Conservation (phyloP, 2,113 vertebrate species). For the Phodopus roborovskii region DNA sequence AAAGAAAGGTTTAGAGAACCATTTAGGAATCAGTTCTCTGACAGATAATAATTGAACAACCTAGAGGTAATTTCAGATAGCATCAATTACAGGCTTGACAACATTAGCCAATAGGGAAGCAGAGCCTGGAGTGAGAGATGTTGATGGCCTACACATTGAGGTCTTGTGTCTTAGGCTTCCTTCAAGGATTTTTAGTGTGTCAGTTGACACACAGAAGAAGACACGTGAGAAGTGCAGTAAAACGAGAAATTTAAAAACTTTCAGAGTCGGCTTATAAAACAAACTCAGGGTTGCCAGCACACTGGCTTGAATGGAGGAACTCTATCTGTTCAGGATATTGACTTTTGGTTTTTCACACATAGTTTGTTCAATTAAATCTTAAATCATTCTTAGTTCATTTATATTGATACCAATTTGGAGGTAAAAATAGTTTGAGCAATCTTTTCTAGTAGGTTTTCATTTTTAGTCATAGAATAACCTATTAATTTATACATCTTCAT, state of each 20-base stretch:
- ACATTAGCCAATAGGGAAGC: not conserved
- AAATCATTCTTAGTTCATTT: not conserved
- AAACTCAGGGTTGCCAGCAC: not conserved
- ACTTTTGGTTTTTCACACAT: not conserved
- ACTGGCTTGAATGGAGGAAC: not conserved
- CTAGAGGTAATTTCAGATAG: not conserved
- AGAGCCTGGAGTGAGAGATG: not conserved
- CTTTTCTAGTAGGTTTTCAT: not conserved
- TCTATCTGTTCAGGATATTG: not conserved
- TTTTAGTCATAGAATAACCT: not conserved
- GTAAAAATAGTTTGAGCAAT: not conserved
- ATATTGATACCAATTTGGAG: not conserved
- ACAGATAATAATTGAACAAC: not conserved
- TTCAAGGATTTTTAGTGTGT: not conserved
- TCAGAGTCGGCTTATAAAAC: not conserved
- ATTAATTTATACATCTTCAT: not conserved
- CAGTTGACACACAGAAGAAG: not conserved
- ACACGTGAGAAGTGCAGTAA: not conserved
- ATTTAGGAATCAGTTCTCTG: not conserved
- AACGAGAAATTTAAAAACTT: not conserved
- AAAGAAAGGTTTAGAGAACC: not conserved
- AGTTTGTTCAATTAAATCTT: not conserved
- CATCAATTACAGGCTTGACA: not conserved
- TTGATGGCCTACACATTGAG: not conserved
- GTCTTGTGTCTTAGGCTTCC: not conserved